Percentiles rank a stretch among this genome's conserved stretches.
phyloP scores from a whole-genome alignment of 2,888 invertebrate genomes.

The Atrina japonica region DNA sequence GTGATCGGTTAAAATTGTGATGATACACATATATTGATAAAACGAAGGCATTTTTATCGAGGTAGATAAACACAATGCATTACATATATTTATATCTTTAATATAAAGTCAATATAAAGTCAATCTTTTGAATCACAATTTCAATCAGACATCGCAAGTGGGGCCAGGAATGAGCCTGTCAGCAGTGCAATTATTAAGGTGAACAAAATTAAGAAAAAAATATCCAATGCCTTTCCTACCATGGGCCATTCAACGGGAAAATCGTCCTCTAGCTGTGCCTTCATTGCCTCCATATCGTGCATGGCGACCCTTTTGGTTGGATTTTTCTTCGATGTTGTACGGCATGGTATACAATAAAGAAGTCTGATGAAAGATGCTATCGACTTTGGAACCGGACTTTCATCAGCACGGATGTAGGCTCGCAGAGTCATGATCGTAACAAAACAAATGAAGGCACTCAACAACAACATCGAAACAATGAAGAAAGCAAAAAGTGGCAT shows the following conservation, averaged over 20 bases:
- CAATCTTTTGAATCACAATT: too few relatives aligned
- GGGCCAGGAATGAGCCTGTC: too few relatives aligned
- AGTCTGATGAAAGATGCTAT: conserved; percentile 20
- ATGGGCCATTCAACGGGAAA: not conserved
- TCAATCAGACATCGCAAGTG: too few relatives aligned
- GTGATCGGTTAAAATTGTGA: too few relatives aligned
- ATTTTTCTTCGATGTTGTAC: not conserved
- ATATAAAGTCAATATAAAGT: too few relatives aligned
- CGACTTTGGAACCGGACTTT: conserved; percentile 24
- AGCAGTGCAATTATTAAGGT: too few relatives aligned
- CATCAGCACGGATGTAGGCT: conserved; percentile 28
- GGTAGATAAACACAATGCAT: too few relatives aligned
- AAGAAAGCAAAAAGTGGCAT: conserved; percentile 36
- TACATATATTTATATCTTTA: too few relatives aligned
- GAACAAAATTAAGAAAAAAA: too few relatives aligned
- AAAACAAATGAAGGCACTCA: conserved; percentile 36
- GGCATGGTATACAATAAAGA: conserved; percentile 13
- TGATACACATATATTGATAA: too few relatives aligned
- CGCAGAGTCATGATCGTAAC: conserved; percentile 36
- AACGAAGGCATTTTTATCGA: too few relatives aligned
- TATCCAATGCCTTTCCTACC: not conserved
- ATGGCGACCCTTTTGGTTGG: not conserved
- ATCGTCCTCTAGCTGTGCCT: too few relatives aligned
- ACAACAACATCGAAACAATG: conserved; percentile 31
- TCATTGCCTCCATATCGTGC: not conserved